phyloP scores from a whole-genome alignment of 2,113 vertebrate species.

The Australoheros scitulus region DNA sequence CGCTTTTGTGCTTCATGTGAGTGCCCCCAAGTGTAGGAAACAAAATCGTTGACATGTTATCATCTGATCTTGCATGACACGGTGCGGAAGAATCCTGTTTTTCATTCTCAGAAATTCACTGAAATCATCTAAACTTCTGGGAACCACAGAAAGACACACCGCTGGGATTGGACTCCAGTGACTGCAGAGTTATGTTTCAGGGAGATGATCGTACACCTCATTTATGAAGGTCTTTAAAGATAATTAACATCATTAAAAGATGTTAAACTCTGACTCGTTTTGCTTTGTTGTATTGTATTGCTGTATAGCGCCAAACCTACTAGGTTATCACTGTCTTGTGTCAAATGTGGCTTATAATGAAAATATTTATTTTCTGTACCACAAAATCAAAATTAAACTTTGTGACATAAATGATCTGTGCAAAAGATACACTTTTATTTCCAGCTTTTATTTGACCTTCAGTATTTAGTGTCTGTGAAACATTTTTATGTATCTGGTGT shows the following conservation, averaged over 20 bases:
- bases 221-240: conserved; percentile 1
- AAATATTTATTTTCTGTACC: neutral
- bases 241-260: neutral
- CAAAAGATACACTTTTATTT: conserved; percentile 6
- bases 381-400: neutral
- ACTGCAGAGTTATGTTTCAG: neutral
- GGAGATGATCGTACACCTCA: neutral
- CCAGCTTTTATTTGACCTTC: neutral
- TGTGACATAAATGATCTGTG: neutral
- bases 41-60: neutral
- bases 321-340: neutral
- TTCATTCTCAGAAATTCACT: neutral
- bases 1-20: neutral
- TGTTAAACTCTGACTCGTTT: neutral
- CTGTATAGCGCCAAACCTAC: neutral
- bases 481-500: neutral
- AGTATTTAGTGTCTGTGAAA: neutral
- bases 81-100: neutral
- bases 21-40: neutral
- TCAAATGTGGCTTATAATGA: neutral
- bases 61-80: neutral
- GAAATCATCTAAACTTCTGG: neutral
- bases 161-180: neutral
- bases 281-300: neutral
- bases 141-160: neutral